phyloP scores from a whole-genome alignment of 2,888 invertebrate species.

The Teleiodes luculella region DNA sequence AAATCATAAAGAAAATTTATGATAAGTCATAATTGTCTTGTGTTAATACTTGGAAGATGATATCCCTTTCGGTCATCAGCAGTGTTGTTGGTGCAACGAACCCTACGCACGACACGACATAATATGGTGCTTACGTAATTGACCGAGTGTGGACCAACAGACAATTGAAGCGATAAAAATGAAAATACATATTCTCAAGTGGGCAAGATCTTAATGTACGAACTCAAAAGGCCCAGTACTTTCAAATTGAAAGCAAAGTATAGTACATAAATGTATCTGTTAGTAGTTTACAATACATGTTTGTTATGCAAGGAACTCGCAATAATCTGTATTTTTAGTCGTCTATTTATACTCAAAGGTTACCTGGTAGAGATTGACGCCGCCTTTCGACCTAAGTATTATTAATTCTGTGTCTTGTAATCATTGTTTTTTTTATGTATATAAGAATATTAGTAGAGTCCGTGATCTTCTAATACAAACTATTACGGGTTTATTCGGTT shows the following conservation, averaged over 20 bases:
- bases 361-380: too few relatives aligned
- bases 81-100: constrained; percentile 54
- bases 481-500: not conserved
- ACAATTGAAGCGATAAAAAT: constrained; percentile 70
- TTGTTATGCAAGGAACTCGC: too few relatives aligned
- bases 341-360: too few relatives aligned
- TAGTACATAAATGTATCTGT: too few relatives aligned
- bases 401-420: too few relatives aligned
- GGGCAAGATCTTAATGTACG: constrained; percentile 53
- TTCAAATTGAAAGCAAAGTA: constrained; percentile 8
- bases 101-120: constrained; percentile 53
- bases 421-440: too few relatives aligned
- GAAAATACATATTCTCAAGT: constrained; percentile 62
- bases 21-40: not conserved
- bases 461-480: too few relatives aligned
- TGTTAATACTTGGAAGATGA: not conserved
- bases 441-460: too few relatives aligned
- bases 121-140: constrained; percentile 60
- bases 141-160: constrained; percentile 59
- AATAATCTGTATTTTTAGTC: too few relatives aligned
- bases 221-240: not conserved
- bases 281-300: too few relatives aligned
- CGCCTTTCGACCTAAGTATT: too few relatives aligned
- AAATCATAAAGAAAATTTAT: constrained; percentile 4
- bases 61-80: not conserved